Conservation (phyloP, 2,888 invertebrate species). For the Syrista parreyssii region DNA sequence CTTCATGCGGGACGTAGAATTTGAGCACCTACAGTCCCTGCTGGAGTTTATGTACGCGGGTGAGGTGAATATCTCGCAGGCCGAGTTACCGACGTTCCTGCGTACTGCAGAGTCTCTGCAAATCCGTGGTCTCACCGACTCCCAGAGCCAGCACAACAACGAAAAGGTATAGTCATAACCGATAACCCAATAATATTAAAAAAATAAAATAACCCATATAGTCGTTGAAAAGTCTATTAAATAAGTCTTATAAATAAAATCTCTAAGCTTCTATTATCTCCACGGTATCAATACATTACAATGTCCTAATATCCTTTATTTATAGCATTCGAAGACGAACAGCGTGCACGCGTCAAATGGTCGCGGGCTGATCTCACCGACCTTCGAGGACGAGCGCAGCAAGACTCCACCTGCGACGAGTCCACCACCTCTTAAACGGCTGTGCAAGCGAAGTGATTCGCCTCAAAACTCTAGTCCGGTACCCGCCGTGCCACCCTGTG, state of each 20-base stretch:
- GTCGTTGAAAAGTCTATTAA: not conserved
- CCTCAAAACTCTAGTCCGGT: slow-evolving; percentile 65
- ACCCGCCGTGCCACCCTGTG: slow-evolving; percentile 54
- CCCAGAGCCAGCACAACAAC: slow-evolving; percentile 64
- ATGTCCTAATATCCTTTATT: slow-evolving; percentile 13
- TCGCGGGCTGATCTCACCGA: slow-evolving; percentile 62
- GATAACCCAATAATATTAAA: not conserved
- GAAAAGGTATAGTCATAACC: slow-evolving; percentile 54
- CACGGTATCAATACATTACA: not conserved
- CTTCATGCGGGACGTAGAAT: slow-evolving; percentile 86
- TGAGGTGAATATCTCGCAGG: slow-evolving; percentile 85
- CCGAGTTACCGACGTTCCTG: slow-evolving; percentile 79
- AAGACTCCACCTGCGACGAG: slow-evolving; percentile 62
- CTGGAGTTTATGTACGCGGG: slow-evolving; percentile 90
- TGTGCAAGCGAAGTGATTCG: slow-evolving; percentile 65
- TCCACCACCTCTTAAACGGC: slow-evolving; percentile 65
- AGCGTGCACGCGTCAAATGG: slow-evolving; percentile 63
- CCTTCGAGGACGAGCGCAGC: slow-evolving; percentile 63
- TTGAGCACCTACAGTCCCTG: slow-evolving; percentile 80
- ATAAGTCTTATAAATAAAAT: not conserved
- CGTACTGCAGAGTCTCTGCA: slow-evolving; percentile 83
- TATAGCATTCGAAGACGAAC: slow-evolving; percentile 60
- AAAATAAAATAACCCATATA: not conserved
- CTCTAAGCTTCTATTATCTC: not conserved
- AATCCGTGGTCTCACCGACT: slow-evolving; percentile 81